Base-by-base conservation (phyloP, 2,888 invertebrate species). In the Drosophila neutralis region DNA sequence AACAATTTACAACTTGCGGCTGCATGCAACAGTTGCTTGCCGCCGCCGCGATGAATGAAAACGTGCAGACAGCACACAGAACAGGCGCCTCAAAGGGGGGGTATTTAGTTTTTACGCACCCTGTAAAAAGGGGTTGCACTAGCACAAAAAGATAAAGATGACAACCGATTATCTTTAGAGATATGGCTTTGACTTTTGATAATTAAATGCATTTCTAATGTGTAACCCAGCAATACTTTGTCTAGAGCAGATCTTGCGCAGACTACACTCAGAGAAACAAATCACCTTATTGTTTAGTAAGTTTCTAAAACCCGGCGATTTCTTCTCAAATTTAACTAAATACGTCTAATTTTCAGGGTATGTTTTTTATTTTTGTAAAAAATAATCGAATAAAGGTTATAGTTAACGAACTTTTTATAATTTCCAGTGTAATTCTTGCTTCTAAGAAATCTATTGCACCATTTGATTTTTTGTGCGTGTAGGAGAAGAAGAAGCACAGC, bases 21-120 rank as follows among this genome's bases (percentile, higher is more conserved):
- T 75, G 88, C 86, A 86, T 82, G 86, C 86, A 83, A 83, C 80
- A 83, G 80, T 83, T 77, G 71, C 71, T 35, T 36, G n/a, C 35
- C 18, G 21, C 59, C 27, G 27, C 36, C 11, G 56, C 80, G 68
- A 83, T 89, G 81, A 84, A 87, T 87, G 84, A 89, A 89, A 86
- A 76, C 83, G 79, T 79, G 82, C 71, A 69, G 77, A 72, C 69
- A 29, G 60, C 58, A 40, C 42, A 54, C 54, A 65, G 56, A 29
- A 56, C 24, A 15, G 52, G 61, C 66, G 48, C 40, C 60, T 57
- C 15, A 57, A 10, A 10, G 18, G 49, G 49, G 49, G 10, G 15
- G 27, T 7, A 13, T 27, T 27, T 38, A 29, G 2, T 21, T 27
- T 10, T 6, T 18, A 31, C 4, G 6, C 33, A 57, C 57, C 42